Evolutionary conservation across 2,888 invertebrate species (phyloP).

Genomic region (Agrochola circellaris): DNA sequence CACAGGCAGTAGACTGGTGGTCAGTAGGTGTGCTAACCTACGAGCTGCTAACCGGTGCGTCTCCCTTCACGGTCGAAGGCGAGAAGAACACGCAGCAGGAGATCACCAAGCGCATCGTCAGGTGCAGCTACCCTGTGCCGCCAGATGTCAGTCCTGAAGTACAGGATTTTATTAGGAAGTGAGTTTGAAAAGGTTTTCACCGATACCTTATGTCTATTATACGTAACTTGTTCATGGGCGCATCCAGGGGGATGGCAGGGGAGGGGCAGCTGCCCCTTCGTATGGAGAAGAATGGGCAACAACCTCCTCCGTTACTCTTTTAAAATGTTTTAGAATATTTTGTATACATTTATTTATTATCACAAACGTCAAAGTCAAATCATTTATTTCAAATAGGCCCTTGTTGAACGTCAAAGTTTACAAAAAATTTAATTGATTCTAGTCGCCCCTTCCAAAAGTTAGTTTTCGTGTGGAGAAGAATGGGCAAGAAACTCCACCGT

Average conservation of each 20-base stretch:
- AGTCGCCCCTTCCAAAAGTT: no score
- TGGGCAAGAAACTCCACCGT: no score
- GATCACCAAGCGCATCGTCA: conserved; percentile 97
- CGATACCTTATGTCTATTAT: neutral
- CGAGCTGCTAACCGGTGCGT: conserved; percentile 98
- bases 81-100: conserved; percentile 98
- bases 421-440: no score
- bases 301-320: no score
- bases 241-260: neutral
- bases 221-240: neutral
- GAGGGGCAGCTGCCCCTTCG: no score
- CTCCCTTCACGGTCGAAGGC: conserved; percentile 99
- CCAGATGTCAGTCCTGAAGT: conserved; percentile 93
- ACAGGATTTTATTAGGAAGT: conserved; percentile 92
- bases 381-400: no score
- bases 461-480: no score
- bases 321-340: no score
- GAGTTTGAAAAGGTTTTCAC: neutral
- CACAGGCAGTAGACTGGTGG: conserved; percentile 99
- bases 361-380: no score
- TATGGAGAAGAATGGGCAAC: no score
- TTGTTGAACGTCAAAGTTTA: no score
- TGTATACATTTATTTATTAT: no score
- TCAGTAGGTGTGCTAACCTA: conserved; percentile 98
- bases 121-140: conserved; percentile 97